Percentiles rank a stretch among this genome's conserved stretches.
phyloP scores from a whole-genome alignment of 2,888 invertebrate genomes.

The Lasioglossum calceatum region DNA sequence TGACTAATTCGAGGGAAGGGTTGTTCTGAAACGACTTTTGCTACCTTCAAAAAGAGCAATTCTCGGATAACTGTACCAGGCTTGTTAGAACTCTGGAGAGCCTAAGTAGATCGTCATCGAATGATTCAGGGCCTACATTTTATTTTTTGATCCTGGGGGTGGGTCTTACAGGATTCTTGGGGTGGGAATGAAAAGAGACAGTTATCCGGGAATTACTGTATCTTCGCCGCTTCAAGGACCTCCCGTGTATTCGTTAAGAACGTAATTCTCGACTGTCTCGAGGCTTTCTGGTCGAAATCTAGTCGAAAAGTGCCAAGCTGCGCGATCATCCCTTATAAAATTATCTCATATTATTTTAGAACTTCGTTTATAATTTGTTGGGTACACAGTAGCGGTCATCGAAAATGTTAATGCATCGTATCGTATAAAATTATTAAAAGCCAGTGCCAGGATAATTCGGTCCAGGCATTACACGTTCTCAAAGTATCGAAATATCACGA shows the following conservation, averaged over 20 bases:
- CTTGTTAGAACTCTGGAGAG: not conserved
- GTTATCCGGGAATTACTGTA: not conserved
- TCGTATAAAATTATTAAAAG: not conserved
- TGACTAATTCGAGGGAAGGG: not conserved
- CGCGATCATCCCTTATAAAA: not conserved
- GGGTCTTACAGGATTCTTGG: not conserved
- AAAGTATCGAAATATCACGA: not conserved
- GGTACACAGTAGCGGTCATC: not conserved
- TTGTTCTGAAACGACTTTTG: not conserved
- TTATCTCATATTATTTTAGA: not conserved
- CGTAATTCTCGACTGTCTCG: slow-evolving; percentile 2
- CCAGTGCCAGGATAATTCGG: not conserved
- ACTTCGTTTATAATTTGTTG: not conserved
- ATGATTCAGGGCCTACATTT: too few species aligned
- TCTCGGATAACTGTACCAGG: not conserved
- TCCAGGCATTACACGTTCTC: not conserved
- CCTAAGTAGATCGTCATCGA: not conserved
- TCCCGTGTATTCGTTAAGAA: not conserved
- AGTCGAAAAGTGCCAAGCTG: not conserved
- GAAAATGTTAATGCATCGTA: not conserved
- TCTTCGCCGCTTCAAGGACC: not conserved
- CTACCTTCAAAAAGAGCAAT: not conserved
- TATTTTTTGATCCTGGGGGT: not conserved
- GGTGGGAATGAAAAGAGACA: not conserved
- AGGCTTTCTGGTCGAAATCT: not conserved